Evolutionary conservation across 2,797 vertebrate species (phyloP).

Genomic region (Serranus cabrilla): DNA sequence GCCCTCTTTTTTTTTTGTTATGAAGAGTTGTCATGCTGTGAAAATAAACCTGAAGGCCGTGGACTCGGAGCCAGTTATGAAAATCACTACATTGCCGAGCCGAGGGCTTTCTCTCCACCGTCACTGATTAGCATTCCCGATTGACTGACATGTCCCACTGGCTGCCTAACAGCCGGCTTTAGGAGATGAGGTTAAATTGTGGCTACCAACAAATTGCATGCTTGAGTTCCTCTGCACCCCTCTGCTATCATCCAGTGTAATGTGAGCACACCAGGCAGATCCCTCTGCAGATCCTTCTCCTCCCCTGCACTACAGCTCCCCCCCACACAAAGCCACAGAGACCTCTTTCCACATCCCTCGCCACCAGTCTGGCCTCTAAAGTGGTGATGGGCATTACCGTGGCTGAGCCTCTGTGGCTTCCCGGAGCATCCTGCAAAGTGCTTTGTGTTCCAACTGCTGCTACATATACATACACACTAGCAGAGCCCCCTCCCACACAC

Average conservation of each 20-base stretch:
- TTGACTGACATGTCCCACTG: slow-evolving; percentile 84
- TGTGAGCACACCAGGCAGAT: slow-evolving; percentile 83
- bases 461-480: slow-evolving; percentile 33
- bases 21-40: slow-evolving; percentile 80
- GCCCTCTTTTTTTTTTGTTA: slow-evolving; percentile 73
- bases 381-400: slow-evolving; percentile 78
- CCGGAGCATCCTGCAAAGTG: slow-evolving; percentile 75
- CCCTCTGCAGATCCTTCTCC: slow-evolving; percentile 71
- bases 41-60: slow-evolving; percentile 85
- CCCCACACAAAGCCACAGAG: slow-evolving; percentile 72
- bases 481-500: not conserved
- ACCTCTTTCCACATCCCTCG: slow-evolving; percentile 77
- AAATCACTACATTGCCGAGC: slow-evolving; percentile 77
- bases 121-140: slow-evolving; percentile 80
- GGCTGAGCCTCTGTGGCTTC: slow-evolving; percentile 77
- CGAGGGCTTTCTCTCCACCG: slow-evolving; percentile 57
- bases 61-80: slow-evolving; percentile 76
- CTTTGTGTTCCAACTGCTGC: slow-evolving; percentile 66
- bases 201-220: slow-evolving; percentile 87
- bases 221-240: slow-evolving; percentile 82
- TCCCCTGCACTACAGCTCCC: slow-evolving; percentile 67
- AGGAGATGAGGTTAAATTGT: slow-evolving; percentile 85
- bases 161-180: slow-evolving; percentile 76
- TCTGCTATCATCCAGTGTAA: slow-evolving; percentile 82
- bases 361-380: slow-evolving; percentile 79